These are phyloP conservation scores for Philhelius pedissequus DNA, from an alignment of 2,888 invertebrate genomes.

Conservation along the genomic window DNA sequence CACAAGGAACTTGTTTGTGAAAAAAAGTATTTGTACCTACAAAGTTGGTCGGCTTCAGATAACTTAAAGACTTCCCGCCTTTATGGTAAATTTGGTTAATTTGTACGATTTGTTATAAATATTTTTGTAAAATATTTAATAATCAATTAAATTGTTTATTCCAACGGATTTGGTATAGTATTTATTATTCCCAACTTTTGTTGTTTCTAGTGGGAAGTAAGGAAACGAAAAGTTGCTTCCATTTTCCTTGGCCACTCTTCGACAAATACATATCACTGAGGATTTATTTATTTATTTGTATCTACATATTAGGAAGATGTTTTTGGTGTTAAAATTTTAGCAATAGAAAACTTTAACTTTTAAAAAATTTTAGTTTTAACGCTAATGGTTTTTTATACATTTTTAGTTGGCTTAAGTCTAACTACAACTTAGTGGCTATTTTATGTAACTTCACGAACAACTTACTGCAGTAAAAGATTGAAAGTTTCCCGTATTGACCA, in stretches of 20 bases:
- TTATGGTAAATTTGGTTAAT: conserved; percentile 48
- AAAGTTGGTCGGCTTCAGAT: conserved; percentile 20
- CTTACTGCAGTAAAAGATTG: too few relatives aligned
- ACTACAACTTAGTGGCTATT: too few relatives aligned
- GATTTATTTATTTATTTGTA: not conserved
- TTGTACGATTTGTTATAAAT: not conserved
- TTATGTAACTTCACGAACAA: too few relatives aligned
- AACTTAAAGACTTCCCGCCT: conserved; percentile 53
- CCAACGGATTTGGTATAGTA: too few relatives aligned
- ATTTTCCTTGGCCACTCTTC: not conserved
- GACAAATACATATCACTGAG: not conserved
- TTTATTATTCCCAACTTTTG: not conserved
- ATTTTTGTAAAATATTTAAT: not conserved
- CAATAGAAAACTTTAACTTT: not conserved
- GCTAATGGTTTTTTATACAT: too few relatives aligned
- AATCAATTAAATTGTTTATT: not conserved
- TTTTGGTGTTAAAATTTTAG: not conserved
- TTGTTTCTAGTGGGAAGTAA: not conserved
- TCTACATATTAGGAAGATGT: not conserved
- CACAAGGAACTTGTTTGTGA: conserved; percentile 14
- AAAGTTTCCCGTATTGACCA: too few relatives aligned
- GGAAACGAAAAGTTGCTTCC: not conserved
- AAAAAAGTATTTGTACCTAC: not conserved
- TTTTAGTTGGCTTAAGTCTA: too few relatives aligned
- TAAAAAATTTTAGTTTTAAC: too few relatives aligned